Percentiles rank a stretch among this genome's conserved stretches.
These are phyloP conservation scores for Ptychadena robeensis DNA, from an alignment of 2,797 vertebrate genomes.

Conservation along the genomic window DNA sequence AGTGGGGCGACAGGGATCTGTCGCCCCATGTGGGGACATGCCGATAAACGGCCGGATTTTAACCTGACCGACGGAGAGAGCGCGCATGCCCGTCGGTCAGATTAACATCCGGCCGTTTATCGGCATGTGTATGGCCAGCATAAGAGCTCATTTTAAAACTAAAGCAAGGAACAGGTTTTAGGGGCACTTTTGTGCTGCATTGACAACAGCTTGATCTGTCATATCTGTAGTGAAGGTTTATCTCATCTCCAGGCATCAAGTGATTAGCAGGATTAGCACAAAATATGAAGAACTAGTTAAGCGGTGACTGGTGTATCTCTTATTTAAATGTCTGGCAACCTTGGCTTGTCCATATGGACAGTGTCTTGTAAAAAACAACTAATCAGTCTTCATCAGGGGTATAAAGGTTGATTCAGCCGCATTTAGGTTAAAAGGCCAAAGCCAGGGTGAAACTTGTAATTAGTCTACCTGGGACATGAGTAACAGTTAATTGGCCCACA, in stretches of 20 bases:
- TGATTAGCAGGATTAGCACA: constrained; percentile 35
- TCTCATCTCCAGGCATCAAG: constrained; percentile 21
- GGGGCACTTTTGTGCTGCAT: not conserved
- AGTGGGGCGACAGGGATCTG: too few species aligned
- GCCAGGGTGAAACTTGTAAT: not conserved
- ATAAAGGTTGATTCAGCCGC: not conserved
- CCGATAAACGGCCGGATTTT: too few species aligned
- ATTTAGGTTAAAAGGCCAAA: not conserved
- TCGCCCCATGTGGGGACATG: too few species aligned
- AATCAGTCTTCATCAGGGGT: not conserved
- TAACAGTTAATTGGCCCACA: not conserved
- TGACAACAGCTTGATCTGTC: constrained; percentile 30
- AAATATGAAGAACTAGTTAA: constrained; percentile 6
- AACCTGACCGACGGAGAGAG: too few species aligned
- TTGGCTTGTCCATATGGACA: constrained; percentile 7
- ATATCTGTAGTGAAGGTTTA: constrained; percentile 23
- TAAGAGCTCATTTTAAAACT: too few species aligned
- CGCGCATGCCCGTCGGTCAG: too few species aligned
- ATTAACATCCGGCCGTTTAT: too few species aligned
- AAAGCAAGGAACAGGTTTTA: not conserved
- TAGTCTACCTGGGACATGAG: too few species aligned
- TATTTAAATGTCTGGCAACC: not conserved
- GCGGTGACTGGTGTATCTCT: constrained; percentile 1
- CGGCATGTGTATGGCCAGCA: too few species aligned
- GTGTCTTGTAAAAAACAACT: not conserved